Evolutionary conservation across 1,140 invertebrate species (phyloP).

Genomic region (Orussus abietinus): DNA sequence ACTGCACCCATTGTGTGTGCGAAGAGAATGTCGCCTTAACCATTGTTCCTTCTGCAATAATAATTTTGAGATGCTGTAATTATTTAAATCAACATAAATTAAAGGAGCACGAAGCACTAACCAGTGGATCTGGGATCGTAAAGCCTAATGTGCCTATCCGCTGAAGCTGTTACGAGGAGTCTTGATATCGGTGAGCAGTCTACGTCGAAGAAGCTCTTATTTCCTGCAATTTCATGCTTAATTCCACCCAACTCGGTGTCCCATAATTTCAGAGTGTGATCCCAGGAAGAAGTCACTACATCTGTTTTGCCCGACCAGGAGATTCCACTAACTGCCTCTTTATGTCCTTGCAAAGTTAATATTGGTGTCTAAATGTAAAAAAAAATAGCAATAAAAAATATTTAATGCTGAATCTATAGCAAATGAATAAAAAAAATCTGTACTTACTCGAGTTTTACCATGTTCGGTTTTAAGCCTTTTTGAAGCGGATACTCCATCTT

Average conservation of each 20-base stretch:
- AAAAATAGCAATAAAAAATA: conserved; percentile 1
- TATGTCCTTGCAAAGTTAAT: conserved; percentile 70
- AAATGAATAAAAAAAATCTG: conserved; percentile 6
- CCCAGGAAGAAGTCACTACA: conserved; percentile 87
- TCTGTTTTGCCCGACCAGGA: conserved; percentile 76
- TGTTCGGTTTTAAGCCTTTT: conserved; percentile 49
- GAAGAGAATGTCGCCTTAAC: conserved; percentile 87
- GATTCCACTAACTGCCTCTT: conserved; percentile 81
- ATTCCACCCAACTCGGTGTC: conserved; percentile 82
- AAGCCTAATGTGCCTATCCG: conserved; percentile 83
- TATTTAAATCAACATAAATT: too few relatives aligned
- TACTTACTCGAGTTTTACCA: conserved; percentile 41
- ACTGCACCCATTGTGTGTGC: conserved; percentile 88
- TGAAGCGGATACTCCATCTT: conserved; percentile 50
- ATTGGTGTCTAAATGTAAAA: background rate
- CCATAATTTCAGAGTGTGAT: conserved; percentile 94
- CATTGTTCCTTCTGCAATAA: conserved; percentile 72
- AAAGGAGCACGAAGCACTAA: too few relatives aligned
- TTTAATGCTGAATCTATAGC: conserved; percentile 4
- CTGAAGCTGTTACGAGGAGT: conserved; percentile 78
- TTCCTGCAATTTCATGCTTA: conserved; percentile 77
- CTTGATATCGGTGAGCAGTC: conserved; percentile 76
- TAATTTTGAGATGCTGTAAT: conserved; percentile 5
- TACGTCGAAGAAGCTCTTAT: conserved; percentile 88
- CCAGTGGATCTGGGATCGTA: conserved; percentile 88